Percentiles rank a stretch among this genome's conserved stretches.
Evolutionary conservation across 1,140 invertebrate genomes (phyloP).

Genomic region (Saccostrea glomerata): DNA sequence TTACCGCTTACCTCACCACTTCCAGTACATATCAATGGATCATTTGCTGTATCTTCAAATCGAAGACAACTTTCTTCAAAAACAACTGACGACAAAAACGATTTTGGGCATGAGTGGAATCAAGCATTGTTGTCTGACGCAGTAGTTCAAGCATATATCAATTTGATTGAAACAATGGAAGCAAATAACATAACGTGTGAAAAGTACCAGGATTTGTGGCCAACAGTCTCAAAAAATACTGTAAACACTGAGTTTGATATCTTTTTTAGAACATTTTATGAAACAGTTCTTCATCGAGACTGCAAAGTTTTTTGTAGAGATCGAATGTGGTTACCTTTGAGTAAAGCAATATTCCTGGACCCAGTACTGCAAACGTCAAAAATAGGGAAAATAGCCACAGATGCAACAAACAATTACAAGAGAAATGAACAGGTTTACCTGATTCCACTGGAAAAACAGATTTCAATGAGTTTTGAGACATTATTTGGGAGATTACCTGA

Average conservation of each 20-base stretch:
- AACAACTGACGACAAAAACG: constrained; percentile 48
- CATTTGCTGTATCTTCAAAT: constrained; percentile 45
- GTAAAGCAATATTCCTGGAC: not conserved
- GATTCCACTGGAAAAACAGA: not conserved
- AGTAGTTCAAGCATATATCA: constrained; percentile 40
- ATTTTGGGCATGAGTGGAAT: constrained; percentile 47
- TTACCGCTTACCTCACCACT: constrained; percentile 56
- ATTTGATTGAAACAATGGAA: constrained; percentile 17
- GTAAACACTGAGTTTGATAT: not conserved
- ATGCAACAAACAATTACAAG: not conserved
- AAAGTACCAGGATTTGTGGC: constrained; percentile 6
- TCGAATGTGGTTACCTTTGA: not conserved
- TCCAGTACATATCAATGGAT: constrained; percentile 65
- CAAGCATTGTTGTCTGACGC: constrained; percentile 46
- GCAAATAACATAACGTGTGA: not conserved
- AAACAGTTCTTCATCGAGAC: not conserved
- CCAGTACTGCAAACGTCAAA: not conserved
- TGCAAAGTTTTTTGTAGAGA: constrained; percentile 10
- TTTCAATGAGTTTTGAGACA: not conserved
- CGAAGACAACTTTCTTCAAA: constrained; percentile 38
- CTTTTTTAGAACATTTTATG: not conserved
- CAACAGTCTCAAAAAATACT: not conserved
- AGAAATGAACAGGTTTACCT: not conserved
- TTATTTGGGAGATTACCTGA: not conserved
- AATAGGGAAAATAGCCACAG: not conserved